Base-by-base conservation (phyloP, 2,888 invertebrate species). In the Polydrusus pterygomalis region DNA sequence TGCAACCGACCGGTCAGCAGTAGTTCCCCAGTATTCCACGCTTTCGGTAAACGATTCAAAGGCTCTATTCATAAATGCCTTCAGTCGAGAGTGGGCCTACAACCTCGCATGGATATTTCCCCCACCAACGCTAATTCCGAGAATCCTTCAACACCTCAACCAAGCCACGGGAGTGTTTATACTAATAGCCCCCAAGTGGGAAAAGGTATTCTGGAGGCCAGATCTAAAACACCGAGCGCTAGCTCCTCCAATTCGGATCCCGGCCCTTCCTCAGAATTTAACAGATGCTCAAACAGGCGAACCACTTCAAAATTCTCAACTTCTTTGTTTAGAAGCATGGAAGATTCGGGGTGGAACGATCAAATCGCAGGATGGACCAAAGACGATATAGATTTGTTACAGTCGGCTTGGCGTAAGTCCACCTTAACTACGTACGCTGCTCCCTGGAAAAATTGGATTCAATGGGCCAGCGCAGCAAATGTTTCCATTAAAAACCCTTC, bases 201-300 rank as follows among this genome's bases (percentile, higher is more conserved):
- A 43, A 10, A 64, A 65, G 43, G 80, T 79, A 8, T 85, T 82
- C 74, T 85, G 84, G 83, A 43, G 79, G 78, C 74, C 81, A 15
- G 83, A 85, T 60, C 79, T 85, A 13, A 81, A 77, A 72, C 18
- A 43, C 43, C 71, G 84, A 58, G 88, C 87, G 13, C 10, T 72
- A 38, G 74, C 25, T 17, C 51, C 67, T 9, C 77, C 77, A 8
- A 30, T 58, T 20, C 30, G 60, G n/a, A 49, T 49, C 15, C 17
- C 11, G 54, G 20, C 40, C 30, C 68, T 54, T 51, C 25, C 25
- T n/a, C 25, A 20, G 43, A 49, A 65, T 20, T 15, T 65, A 15
- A n/a, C 49, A 65, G 47, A 65, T 49, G 49, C 49, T 40, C 11
- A 54, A 25, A 67, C 51, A 34, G 51, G 38, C 17, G 49, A 51